Evolutionary conservation across 2,888 invertebrate genomes (phyloP).

Genomic region (Empis livida): DNA sequence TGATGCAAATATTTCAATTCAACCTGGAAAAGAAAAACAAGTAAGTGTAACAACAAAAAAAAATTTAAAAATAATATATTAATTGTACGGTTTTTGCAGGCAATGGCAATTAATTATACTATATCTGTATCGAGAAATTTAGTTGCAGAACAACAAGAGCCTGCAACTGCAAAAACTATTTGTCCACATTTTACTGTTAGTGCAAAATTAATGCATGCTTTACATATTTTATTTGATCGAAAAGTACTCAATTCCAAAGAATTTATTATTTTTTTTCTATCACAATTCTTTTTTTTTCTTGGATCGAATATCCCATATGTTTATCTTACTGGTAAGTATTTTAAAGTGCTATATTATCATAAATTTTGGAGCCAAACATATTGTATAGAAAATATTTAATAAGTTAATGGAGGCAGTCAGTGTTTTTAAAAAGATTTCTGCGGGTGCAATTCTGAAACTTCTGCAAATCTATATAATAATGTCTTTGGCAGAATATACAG

Average conservation of each 20-base stretch:
- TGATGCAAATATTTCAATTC: conserved; percentile 15
- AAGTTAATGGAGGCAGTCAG: too few species aligned
- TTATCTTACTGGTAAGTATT: conserved; percentile 37
- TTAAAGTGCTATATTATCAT: too few species aligned
- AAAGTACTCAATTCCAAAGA: conserved; percentile 19
- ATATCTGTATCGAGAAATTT: conserved; percentile 10
- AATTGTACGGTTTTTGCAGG: conserved; percentile 1
- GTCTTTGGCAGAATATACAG: too few species aligned
- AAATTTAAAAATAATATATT: conserved; percentile 2
- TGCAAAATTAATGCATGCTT: conserved; percentile 14
- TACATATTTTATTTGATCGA: conserved; percentile 21
- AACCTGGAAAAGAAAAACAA: conserved; percentile 11
- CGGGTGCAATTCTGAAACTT: too few species aligned
- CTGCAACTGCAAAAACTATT: not conserved
- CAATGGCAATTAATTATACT: conserved; percentile 9
- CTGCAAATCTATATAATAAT: too few species aligned
- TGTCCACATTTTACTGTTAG: not conserved
- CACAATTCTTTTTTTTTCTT: conserved; percentile 55
- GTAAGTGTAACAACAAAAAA: not conserved
- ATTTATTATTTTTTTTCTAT: conserved; percentile 30
- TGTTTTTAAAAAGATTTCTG: too few species aligned
- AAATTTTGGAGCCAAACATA: too few species aligned
- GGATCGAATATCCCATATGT: conserved; percentile 71
- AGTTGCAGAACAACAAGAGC: not conserved
- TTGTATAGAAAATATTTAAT: too few species aligned